phyloP scores from a whole-genome alignment of 2,797 vertebrate species.

The Hoplostethus atlanticus region DNA sequence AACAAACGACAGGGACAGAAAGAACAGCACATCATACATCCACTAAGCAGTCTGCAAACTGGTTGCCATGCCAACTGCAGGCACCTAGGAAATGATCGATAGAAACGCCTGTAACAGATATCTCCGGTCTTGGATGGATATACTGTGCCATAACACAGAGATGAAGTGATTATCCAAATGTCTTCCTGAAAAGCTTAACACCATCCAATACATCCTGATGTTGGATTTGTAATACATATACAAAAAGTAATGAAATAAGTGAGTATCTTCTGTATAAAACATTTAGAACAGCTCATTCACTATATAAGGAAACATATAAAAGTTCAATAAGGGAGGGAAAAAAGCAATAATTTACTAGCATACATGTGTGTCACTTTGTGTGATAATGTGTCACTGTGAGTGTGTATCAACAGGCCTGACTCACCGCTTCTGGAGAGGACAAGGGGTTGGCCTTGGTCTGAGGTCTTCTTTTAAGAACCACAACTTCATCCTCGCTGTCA shows the following conservation, averaged over 20 bases:
- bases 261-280: too few species aligned
- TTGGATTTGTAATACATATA: background rate
- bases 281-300: background rate
- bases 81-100: conserved; percentile 21
- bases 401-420: conserved; percentile 7
- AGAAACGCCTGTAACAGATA: conserved; percentile 25
- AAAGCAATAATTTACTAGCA: background rate
- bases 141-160: background rate
- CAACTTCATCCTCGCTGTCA: conserved; percentile 79
- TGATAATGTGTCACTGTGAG: background rate
- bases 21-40: background rate
- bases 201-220: too few species aligned
- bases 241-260: background rate
- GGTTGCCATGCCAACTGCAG: conserved; percentile 65
- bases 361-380: background rate
- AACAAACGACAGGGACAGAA: conserved; percentile 1
- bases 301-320: background rate
- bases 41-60: background rate
- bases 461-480: conserved; percentile 60
- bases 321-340: too few species aligned
- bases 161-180: background rate
- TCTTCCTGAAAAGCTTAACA: too few species aligned
- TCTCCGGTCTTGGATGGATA: background rate
- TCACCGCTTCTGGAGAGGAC: conserved; percentile 76
- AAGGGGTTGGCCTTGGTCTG: conserved; percentile 64